Evolutionary conservation across 2,113 vertebrate genomes (phyloP), one percentile per base, ranked within the genome.

Genomic region (Apistogramma diplotaenia): DNA sequence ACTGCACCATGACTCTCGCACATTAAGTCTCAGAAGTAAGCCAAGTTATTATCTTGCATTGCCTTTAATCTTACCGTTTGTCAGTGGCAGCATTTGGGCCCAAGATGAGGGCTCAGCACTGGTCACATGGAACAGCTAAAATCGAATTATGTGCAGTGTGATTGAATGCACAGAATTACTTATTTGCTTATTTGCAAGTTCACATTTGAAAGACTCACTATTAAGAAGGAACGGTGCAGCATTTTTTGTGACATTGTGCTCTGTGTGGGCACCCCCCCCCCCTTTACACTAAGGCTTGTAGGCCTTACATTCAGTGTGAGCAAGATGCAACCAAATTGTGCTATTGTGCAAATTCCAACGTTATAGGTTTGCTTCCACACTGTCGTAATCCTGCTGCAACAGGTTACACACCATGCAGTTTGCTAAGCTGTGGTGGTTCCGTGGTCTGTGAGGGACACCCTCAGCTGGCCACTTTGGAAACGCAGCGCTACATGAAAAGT

Each of bases 11-110:
- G 19, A 53, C 35, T 62, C 33, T 51, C 31, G 16, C 55, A 60
- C 82, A 84, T 87, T 76, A 81, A 58, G 46, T 73, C 85, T 84
- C 43, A 58, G 23, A 86, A 85, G 78, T 78, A 49, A 86, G 83
- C 53, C 54, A 21, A 61, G 40, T 83, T 80, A 79, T 89, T 88
- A 85, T 91, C 84, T 81, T 19, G 49, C 43, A 51, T 85, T 84
- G 82, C 83, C 78, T 86, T 81, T 85, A 79, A 83, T 88, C 78
- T 71, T 51, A 25, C 46, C 4, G 56, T 49, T 54, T 19, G 80
- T 91, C 82, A 57, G 65, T 65, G 56, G 56, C 58, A 79, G 53
- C 79, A 54, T 79, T 78, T 51, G 27, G 3, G 61, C 46, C 43
- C 27, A 10, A 56, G 74, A 76, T 76, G 81, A 37, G 43, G 25